Evolutionary conservation across 1,140 invertebrate species (phyloP), one percentile per base, ranked within the genome.

Genomic region (Carcinoscorpius rotundicauda): DNA sequence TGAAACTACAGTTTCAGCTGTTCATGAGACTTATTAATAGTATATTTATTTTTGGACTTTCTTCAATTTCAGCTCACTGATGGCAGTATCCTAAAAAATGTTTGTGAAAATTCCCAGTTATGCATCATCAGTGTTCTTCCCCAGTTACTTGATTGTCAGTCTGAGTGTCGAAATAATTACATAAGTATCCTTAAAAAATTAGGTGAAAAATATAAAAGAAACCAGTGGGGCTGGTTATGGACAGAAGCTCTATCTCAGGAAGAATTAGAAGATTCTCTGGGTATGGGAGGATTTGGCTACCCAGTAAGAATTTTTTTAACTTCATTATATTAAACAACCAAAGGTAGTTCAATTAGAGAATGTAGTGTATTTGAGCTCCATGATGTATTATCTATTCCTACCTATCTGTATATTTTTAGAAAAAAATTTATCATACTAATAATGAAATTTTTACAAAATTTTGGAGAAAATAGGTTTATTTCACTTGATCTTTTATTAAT

Each of bases 141-240:
- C 0, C 92, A 98, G 74, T 97, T 99, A 70, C 82, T 98, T 5
- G 97, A 99, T 78, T 99, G 97, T 77, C 91, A 98, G 75, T 82
- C 94, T 0, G 82, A 89, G 48, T 99, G 97, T 75, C 83, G 97
- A 71, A 97, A 97, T 76, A 79, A 83, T 4, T 98, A 97, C 78
- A 77, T 99, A 8, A 76, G 84, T 6, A 85, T 84, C 4, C 78
- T 99, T 0, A 84, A 81, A 29, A 77, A 81, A 4, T 79, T 96
- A 56, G 93, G 86, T 11, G 92, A 97, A 56, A 94, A 94, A 76
- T 98, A 87, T 78, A 98, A 98, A 80, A 86, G 89, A 77, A 95
- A 97, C 74, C 84, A 87, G 78, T 99, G 96, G 96, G 94, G 94
- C 68, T 99, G 95, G 93, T 78, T 94, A 4, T 98, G 97, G 97